A percentile compares a stretch with the other conserved stretches of the same genome.
These are phyloP conservation scores for Macrophya alboannulata DNA, from an alignment of 2,888 invertebrate species.

Conservation along the genomic window DNA sequence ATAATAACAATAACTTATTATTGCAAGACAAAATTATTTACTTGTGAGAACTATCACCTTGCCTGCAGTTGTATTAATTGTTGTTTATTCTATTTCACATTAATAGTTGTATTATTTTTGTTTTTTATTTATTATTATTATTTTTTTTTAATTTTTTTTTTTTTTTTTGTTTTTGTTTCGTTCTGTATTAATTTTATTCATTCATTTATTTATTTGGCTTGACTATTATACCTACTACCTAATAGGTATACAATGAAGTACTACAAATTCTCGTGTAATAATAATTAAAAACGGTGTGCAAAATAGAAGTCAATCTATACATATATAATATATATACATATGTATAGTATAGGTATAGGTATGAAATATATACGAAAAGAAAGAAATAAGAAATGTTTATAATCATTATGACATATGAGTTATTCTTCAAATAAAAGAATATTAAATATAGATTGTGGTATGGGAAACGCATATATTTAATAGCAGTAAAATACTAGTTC, in stretches of 20 bases:
- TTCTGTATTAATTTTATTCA: conserved; percentile 30
- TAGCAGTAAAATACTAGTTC: background rate
- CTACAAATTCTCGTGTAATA: background rate
- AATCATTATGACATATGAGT: too few species aligned
- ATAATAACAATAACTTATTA: conserved; percentile 52
- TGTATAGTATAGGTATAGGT: too few species aligned
- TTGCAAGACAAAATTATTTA: conserved; percentile 58
- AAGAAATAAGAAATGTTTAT: too few species aligned
- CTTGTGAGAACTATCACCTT: conserved; percentile 58
- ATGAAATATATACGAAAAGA: too few species aligned
- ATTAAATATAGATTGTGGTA: too few species aligned
- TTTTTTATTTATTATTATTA: too few species aligned
- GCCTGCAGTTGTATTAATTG: background rate
- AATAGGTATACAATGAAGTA: background rate
- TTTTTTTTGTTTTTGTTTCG: background rate
- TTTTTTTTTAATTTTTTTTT: background rate
- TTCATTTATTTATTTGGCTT: background rate
- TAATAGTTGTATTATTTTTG: conserved; percentile 8
- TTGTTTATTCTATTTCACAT: conserved; percentile 27
- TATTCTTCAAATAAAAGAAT: too few species aligned
- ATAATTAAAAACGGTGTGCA: background rate
- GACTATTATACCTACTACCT: background rate
- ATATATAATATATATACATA: too few species aligned
- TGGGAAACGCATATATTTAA: background rate
- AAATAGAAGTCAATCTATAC: background rate